Evolutionary conservation across 1,140 invertebrate species (phyloP), one percentile per base, ranked within the genome.

Genomic region (Anthonomus grandis): DNA sequence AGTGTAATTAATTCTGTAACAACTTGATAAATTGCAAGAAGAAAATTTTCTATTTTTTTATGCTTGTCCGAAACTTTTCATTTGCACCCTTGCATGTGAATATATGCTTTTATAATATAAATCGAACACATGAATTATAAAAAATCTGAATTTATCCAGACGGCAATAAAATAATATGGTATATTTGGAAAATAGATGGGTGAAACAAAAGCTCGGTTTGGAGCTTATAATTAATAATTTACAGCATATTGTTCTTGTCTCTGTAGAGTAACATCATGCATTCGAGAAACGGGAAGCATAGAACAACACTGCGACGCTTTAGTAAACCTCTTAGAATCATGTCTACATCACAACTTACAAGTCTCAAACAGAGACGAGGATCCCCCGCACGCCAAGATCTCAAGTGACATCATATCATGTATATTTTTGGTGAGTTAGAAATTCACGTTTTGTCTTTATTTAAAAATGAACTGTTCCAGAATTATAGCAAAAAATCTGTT

Each of bases 381-480:
- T 76, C 91, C 93, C 9, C 92, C 93, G 4, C 93, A 96, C 82
- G 91, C 92, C 15, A 96, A 96, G 79, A 95, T 97, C 67, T 91
- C 91, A 5, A 90, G 90, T 39, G 94, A 96, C 79, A 84, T 96
- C 44, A 88, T 96, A 64, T 93, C 91, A 45, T 94, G 91, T 76
- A 86, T 97, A 72, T 95, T 97, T 76, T 77, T 94, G 78, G 92
- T 95, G 77, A 80, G 77, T 75, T 47, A 6, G n/a, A n/a, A n/a
- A n/a, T n/a, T n/a, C 37, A 8, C 17, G 6, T 2, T 41, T n/a
- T 9, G 15, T 41, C 9, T 18, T 41, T 12, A 12, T 41, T 41
- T 17, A 10, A 15, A 31, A n/a, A 2, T 44, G 21, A 2, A 22
- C 24, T 44, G 17, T 57, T 70, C 76, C 78, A 93, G 84, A 91